Conservation (phyloP, 2,888 invertebrate species). For the Meiosimyza decipiens region DNA sequence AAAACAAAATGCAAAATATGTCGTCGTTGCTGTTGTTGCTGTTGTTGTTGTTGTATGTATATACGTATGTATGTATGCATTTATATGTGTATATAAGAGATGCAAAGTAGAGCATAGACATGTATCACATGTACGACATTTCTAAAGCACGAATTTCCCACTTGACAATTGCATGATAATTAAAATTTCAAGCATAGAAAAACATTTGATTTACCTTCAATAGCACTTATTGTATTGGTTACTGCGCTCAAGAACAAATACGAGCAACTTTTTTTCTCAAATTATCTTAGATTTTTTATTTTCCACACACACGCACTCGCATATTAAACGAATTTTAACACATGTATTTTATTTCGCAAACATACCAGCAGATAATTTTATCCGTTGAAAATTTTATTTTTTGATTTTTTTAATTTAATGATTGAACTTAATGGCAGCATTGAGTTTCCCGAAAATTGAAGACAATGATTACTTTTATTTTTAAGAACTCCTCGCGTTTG, state of each 20-base stretch:
- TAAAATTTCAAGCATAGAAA: background rate
- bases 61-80: slow-evolving; percentile 6
- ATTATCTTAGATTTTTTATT: background rate
- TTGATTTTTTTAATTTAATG: slow-evolving; percentile 35
- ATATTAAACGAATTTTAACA: background rate
- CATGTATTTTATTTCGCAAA: too few relatives aligned
- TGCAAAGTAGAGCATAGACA: slow-evolving; percentile 26
- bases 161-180: background rate
- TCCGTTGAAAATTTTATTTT: slow-evolving; percentile 33
- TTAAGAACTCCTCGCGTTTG: too few relatives aligned
- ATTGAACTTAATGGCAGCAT: slow-evolving; percentile 23
- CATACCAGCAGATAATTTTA: slow-evolving; percentile 34
- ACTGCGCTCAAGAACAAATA: background rate
- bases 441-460: slow-evolving; percentile 1
- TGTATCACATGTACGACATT: slow-evolving; percentile 20
- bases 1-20: background rate
- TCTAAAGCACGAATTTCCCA: slow-evolving; percentile 21
- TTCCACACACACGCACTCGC: background rate
- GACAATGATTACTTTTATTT: background rate
- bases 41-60: too few relatives aligned
- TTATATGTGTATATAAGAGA: slow-evolving; percentile 13
- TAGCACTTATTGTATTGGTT: too few relatives aligned
- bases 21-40: too few relatives aligned
- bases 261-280: background rate
- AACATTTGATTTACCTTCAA: too few relatives aligned